These are phyloP conservation scores for Solenopsis invicta DNA, from an alignment of 1,140 invertebrate species.

Conservation along the genomic window DNA sequence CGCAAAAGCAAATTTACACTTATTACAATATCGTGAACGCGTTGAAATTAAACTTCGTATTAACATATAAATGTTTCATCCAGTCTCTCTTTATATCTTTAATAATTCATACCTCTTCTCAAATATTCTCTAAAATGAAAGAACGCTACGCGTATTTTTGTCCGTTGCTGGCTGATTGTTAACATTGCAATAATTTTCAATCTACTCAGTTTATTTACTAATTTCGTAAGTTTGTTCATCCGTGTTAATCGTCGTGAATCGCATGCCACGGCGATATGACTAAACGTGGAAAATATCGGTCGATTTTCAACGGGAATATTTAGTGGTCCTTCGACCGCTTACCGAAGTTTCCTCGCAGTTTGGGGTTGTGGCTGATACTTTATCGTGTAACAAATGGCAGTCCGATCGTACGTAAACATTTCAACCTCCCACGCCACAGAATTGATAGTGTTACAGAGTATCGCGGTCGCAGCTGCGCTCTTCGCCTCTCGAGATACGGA, in stretches of 20 bases:
- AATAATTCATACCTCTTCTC: neutral
- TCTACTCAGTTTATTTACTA: constrained; percentile 1
- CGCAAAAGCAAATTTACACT: constrained; percentile 4
- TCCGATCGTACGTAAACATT: constrained; percentile 77
- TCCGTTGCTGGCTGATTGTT: neutral
- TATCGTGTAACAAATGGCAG: constrained; percentile 76
- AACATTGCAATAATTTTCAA: neutral
- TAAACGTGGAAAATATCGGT: constrained; percentile 40
- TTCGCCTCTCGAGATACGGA: constrained; percentile 70
- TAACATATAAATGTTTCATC: neutral
- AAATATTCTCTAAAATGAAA: neutral
- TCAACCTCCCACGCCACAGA: constrained; percentile 65
- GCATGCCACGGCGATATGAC: constrained; percentile 31
- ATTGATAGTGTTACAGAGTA: constrained; percentile 75
- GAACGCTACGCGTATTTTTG: neutral
- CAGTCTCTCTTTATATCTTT: constrained; percentile 1
- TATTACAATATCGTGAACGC: constrained; percentile 1
- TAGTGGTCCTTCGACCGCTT: constrained; percentile 47
- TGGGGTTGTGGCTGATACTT: constrained; percentile 69
- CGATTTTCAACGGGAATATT: constrained; percentile 60
- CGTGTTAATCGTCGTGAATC: constrained; percentile 32
- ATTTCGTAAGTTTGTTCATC: constrained; percentile 12
- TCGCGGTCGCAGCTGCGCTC: constrained; percentile 73
- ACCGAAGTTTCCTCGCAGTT: constrained; percentile 59
- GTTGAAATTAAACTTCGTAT: constrained; percentile 17